Conservation (phyloP, 2,888 invertebrate species). For the Metopia argyrocephala region DNA sequence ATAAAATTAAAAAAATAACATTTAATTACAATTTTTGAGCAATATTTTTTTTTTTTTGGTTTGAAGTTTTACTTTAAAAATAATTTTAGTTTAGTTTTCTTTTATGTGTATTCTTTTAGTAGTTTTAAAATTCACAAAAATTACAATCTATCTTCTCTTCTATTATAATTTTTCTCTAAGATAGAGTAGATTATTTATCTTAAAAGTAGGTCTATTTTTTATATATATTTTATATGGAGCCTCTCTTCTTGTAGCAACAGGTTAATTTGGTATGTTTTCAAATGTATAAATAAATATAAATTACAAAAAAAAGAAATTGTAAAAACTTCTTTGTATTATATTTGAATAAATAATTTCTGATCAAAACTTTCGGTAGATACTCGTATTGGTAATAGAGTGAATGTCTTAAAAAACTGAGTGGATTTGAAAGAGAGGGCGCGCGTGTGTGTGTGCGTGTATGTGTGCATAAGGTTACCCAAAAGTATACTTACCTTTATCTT, state of each 20-base stretch:
- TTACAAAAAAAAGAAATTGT: slow-evolving; percentile 35
- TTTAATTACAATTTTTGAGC: slow-evolving; percentile 28
- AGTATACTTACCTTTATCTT: background rate
- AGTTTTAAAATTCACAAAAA: slow-evolving; percentile 29
- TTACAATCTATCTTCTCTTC: too few relatives aligned
- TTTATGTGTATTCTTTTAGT: slow-evolving; percentile 9
- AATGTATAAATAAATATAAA: too few relatives aligned
- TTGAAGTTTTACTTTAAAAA: too few relatives aligned
- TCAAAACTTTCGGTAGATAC: slow-evolving; percentile 33
- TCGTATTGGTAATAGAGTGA: slow-evolving; percentile 36
- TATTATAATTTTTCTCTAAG: slow-evolving; percentile 11
- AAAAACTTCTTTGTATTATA: slow-evolving; percentile 31
- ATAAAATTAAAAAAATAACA: too few relatives aligned
- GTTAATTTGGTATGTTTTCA: too few relatives aligned
- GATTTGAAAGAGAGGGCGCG: background rate
- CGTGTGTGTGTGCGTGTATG: slow-evolving; percentile 9
- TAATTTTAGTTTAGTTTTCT: background rate
- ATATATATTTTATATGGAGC: background rate
- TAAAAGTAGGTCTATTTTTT: slow-evolving; percentile 29
- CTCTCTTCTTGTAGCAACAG: slow-evolving; percentile 18
- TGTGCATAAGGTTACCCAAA: background rate
- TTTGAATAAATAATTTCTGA: background rate
- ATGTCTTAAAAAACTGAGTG: slow-evolving; percentile 1
- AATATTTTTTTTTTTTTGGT: slow-evolving; percentile 24
- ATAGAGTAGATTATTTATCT: slow-evolving; percentile 48